These are phyloP conservation scores for Bradypus variegatus DNA, from an alignment of 2,797 vertebrate genomes.

Conservation along the genomic window DNA sequence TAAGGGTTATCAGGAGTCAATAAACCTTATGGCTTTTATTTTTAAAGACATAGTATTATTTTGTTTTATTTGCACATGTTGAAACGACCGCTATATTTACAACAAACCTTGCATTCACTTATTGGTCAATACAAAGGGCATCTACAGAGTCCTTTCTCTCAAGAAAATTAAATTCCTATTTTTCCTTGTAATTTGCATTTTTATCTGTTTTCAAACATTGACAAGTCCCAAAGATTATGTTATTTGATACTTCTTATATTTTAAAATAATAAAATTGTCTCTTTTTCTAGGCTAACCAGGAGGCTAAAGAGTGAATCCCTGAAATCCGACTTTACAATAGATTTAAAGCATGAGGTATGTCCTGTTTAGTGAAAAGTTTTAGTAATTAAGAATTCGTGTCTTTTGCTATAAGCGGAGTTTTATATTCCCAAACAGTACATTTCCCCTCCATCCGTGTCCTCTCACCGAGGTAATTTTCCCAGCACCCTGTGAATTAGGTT, in stretches of 20 bases:
- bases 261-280: slow-evolving; percentile 15
- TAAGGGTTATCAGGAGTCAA: not conserved
- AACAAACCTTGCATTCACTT: not conserved
- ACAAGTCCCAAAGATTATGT: not conserved
- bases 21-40: not conserved
- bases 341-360: slow-evolving; percentile 96
- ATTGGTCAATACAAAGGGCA: not conserved
- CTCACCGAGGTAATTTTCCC: not conserved
- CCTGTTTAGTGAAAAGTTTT: slow-evolving; percentile 11
- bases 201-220: slow-evolving; percentile 9
- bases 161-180: slow-evolving; percentile 1
- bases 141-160: not conserved
- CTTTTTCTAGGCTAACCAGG: slow-evolving; percentile 82
- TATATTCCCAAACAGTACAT: not conserved
- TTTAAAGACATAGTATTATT: not conserved
- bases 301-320: slow-evolving; percentile 87
- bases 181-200: slow-evolving; percentile 20
- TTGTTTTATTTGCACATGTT: not conserved
- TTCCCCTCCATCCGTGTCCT: not conserved
- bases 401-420: not conserved
- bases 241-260: not conserved
- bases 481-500: not conserved
- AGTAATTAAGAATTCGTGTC: not conserved
- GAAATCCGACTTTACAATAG: slow-evolving; percentile 97
- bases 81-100: not conserved